Percentiles rank a stretch among this genome's conserved stretches.
These are phyloP conservation scores for Neotoma lepida DNA, from an alignment of 2,113 vertebrate genomes.

Conservation along the genomic window DNA sequence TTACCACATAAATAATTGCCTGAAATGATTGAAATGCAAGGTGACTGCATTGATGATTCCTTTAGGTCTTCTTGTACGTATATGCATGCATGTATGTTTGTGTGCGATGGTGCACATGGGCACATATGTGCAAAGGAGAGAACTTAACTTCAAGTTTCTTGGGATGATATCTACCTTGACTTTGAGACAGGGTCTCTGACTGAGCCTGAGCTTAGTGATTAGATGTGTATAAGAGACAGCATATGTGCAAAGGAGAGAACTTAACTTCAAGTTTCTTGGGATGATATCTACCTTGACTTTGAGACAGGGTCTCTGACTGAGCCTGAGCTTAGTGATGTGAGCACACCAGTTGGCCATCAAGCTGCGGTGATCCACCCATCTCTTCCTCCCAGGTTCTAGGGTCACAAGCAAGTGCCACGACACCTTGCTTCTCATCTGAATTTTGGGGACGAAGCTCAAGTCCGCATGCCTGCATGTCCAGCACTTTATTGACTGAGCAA, in stretches of 20 bases:
- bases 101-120: not conserved
- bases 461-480: not conserved
- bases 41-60: not conserved
- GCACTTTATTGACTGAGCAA: not conserved
- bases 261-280: not conserved
- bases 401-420: not conserved
- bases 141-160: not conserved
- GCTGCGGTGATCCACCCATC: not conserved
- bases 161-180: not conserved
- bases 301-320: not conserved
- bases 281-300: not conserved
- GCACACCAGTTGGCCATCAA: not conserved
- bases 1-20: not conserved
- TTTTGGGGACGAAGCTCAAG: not conserved
- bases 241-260: not conserved
- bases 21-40: not conserved
- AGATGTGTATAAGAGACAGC: too few species aligned
- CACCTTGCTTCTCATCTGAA: not conserved
- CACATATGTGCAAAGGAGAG: not conserved
- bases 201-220: not conserved
- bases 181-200: not conserved
- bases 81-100: too few species aligned
- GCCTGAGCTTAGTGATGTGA: not conserved
- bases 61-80: not conserved
- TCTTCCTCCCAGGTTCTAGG: too few species aligned